Conservation (phyloP, 2,797 vertebrate species). For the Eulemur mongoz region DNA sequence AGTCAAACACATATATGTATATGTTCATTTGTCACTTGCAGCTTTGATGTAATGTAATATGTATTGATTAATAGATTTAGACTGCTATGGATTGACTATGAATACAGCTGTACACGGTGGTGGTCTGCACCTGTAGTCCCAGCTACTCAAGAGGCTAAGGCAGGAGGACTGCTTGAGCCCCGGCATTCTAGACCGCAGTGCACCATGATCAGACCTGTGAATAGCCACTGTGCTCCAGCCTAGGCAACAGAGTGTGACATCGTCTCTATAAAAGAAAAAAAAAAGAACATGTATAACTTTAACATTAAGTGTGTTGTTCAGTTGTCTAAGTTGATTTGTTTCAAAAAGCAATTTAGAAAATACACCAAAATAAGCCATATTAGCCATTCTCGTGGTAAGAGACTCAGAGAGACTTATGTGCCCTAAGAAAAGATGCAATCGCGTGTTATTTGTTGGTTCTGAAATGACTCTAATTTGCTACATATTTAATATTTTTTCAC, state of each 20-base stretch:
- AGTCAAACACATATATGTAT: neutral
- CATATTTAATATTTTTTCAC: neutral
- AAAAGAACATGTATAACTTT: neutral
- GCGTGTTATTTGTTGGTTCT: neutral
- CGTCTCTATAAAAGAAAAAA: neutral
- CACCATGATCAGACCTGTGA: neutral
- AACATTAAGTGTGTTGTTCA: neutral
- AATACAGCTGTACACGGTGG: neutral
- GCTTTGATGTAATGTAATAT: neutral
- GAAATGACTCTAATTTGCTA: neutral
- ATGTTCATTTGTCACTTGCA: neutral
- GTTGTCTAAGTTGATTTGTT: neutral
- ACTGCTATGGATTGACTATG: neutral
- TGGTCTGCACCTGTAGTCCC: neutral
- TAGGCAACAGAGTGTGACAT: neutral
- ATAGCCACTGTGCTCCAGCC: neutral
- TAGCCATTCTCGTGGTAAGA: neutral
- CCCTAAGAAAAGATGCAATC: neutral
- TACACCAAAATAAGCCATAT: neutral
- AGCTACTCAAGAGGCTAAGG: neutral
- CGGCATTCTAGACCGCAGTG: neutral
- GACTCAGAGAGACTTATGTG: neutral
- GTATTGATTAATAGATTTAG: neutral
- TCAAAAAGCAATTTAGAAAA: neutral
- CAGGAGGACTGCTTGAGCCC: neutral